These are phyloP conservation scores for Colaptes auratus DNA, from an alignment of 2,113 vertebrate genomes.

Conservation along the genomic window DNA sequence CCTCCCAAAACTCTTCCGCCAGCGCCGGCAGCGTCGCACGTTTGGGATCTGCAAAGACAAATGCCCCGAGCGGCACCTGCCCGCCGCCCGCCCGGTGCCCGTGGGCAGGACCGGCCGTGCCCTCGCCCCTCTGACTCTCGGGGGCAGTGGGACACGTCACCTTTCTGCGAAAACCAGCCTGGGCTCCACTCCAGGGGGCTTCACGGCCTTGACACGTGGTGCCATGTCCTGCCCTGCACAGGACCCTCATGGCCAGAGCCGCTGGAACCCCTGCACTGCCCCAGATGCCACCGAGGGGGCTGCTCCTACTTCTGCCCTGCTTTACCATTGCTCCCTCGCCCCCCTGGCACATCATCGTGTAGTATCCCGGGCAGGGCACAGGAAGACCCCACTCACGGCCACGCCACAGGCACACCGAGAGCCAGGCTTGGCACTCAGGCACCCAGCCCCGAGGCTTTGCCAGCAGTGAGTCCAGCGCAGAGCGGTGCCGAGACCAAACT, in stretches of 20 bases:
- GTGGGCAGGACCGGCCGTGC: not conserved
- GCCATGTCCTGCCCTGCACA: not conserved
- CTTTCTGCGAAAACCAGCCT: not conserved
- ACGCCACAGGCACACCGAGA: not conserved
- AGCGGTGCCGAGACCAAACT: too few species aligned
- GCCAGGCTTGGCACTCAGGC: not conserved
- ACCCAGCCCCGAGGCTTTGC: not conserved
- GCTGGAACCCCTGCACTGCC: not conserved
- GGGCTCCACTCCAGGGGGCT: fast-evolving
- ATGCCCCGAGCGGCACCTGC: constrained; percentile 20
- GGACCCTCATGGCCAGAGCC: not conserved
- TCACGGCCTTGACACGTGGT: fast-evolving
- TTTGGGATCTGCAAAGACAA: constrained; percentile 49
- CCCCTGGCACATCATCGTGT: not conserved
- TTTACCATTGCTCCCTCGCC: not conserved
- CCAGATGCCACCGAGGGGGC: not conserved
- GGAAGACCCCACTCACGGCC: not conserved
- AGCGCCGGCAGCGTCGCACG: not conserved
- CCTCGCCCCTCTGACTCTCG: not conserved
- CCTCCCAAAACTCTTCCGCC: constrained; percentile 52
- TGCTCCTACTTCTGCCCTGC: not conserved
- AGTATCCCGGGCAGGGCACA: not conserved
- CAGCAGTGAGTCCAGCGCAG: fast-evolving
- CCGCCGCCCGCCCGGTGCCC: not conserved
- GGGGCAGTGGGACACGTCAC: not conserved